A percentile compares a stretch with the other conserved stretches of the same genome.
These are phyloP conservation scores for Cathartes aura DNA, from an alignment of 2,113 vertebrate genomes.

Conservation along the genomic window DNA sequence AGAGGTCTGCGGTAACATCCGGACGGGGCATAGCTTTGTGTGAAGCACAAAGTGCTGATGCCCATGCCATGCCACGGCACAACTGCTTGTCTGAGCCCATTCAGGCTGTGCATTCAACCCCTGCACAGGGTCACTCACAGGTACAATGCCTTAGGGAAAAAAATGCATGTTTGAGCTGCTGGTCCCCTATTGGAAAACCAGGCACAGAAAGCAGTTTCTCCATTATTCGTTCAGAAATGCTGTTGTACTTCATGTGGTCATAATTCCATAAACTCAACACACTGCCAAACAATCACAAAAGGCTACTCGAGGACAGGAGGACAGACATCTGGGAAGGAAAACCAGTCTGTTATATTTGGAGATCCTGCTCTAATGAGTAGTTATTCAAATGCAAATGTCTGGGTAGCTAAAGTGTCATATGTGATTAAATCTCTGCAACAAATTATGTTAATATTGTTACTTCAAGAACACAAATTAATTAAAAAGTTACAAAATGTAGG, in stretches of 20 bases:
- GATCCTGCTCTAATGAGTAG: slow-evolving; percentile 1
- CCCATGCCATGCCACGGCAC: not conserved
- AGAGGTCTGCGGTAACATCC: not conserved
- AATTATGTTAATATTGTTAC: slow-evolving; percentile 49
- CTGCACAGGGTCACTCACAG: not conserved
- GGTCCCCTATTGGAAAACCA: not conserved
- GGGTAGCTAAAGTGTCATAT: not conserved
- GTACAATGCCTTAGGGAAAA: not conserved
- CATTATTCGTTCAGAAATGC: not conserved
- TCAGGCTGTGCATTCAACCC: not conserved
- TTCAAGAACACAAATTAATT: slow-evolving; percentile 58
- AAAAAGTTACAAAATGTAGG: not conserved
- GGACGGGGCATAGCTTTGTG: fast-evolving
- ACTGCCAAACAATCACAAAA: not conserved
- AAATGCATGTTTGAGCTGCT: not conserved
- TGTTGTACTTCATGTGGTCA: not conserved
- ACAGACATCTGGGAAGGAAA: slow-evolving; percentile 7
- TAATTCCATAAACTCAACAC: not conserved
- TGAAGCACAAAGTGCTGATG: fast-evolving
- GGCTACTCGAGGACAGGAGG: slow-evolving; percentile 9
- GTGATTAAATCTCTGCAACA: slow-evolving; percentile 12
- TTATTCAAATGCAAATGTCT: slow-evolving; percentile 26
- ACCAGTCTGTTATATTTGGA: not conserved
- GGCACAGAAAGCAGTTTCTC: not conserved
- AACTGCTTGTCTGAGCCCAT: not conserved